Evolutionary conservation across 2,888 invertebrate species (phyloP).

Genomic region (Phengaris alcon): DNA sequence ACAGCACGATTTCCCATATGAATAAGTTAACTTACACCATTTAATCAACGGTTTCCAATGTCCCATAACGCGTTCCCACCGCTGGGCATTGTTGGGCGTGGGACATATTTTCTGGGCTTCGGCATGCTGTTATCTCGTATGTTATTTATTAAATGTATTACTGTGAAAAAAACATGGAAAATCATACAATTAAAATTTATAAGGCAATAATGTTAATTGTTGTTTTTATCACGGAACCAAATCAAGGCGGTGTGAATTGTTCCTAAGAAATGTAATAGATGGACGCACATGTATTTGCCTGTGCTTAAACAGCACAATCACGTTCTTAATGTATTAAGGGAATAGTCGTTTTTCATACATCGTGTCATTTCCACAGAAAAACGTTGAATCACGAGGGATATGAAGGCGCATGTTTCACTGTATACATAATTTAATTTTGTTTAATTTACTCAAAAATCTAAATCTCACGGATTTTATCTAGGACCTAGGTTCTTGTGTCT

Average conservation of each 20-base stretch:
- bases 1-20: not conserved
- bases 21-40: not conserved
- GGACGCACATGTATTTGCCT: not conserved
- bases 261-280: not conserved
- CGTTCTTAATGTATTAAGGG: no score
- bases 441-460: no score
- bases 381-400: no score
- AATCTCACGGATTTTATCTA: no score
- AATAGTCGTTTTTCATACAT: no score
- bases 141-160: not conserved
- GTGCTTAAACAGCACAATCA: no score
- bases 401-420: no score
- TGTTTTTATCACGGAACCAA: not conserved
- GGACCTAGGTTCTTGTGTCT: no score
- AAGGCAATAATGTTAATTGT: not conserved
- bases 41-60: constrained; percentile 16
- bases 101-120: constrained; percentile 6
- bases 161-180: not conserved
- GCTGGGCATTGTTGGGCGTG: constrained; percentile 24
- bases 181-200: not conserved
- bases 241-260: not conserved
- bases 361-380: no score
- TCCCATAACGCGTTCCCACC: constrained; percentile 20
- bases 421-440: no score
- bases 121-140: not conserved